These are phyloP conservation scores for Mallotus villosus DNA, from an alignment of 2,797 vertebrate genomes.

Conservation along the genomic window DNA sequence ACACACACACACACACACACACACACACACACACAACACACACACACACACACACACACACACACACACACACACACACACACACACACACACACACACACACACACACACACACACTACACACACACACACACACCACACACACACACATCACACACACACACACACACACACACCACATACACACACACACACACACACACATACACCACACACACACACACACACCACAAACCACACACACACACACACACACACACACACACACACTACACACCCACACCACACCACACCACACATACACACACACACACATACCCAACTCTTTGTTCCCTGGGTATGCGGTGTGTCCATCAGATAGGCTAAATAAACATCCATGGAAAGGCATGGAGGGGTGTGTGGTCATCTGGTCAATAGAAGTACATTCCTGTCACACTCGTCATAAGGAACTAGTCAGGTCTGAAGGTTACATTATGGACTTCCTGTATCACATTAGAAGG, in stretches of 20 bases:
- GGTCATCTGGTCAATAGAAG: slow-evolving; percentile 34
- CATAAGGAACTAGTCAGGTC: slow-evolving; percentile 27
- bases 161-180: slow-evolving; percentile 22
- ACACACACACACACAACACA: slow-evolving; percentile 11
- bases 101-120: slow-evolving; percentile 20
- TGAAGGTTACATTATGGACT: slow-evolving; percentile 2
- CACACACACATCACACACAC: slow-evolving; percentile 29
- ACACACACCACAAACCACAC: no score
- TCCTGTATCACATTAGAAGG: not conserved
- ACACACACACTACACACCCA: not conserved
- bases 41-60: slow-evolving; percentile 20
- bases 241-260: no score
- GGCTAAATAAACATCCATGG: slow-evolving; percentile 45
- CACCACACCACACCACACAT: no score
- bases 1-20: slow-evolving; percentile 14
- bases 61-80: no score
- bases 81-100: slow-evolving; percentile 2
- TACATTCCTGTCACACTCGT: slow-evolving; percentile 39
- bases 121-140: slow-evolving; percentile 24
- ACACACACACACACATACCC: slow-evolving; percentile 32
- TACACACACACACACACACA: slow-evolving; percentile 14
- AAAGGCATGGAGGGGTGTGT: slow-evolving; percentile 24
- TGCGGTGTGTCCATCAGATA: slow-evolving; percentile 43
- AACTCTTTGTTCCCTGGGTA: slow-evolving; percentile 32
- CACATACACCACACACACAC: no score